Evolutionary conservation across 2,797 vertebrate species (phyloP), one percentile per base, ranked within the genome.

Genomic region (Gallirallus australis): DNA sequence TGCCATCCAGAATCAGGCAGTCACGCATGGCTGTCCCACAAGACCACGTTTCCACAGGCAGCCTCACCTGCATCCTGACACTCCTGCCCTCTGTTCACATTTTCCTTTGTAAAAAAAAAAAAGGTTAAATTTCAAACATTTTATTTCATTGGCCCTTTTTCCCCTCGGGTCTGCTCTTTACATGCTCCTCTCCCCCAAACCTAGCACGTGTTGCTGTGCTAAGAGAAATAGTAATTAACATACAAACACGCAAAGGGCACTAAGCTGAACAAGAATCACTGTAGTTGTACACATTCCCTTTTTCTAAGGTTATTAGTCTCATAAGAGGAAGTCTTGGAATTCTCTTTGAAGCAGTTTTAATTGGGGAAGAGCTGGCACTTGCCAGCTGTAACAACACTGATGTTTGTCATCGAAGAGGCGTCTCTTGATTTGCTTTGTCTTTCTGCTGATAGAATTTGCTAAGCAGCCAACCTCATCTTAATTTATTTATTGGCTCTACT

Each of bases 401-500:
- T 65, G 60, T 75, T 90, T 80, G 64, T n/a, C 71, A 71, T 59
- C 15, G 2, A 56, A 91, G 54, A 84, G 25, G 20, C 54, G 59
- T 12, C 37, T 88, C 72, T 90, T 81, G 70, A 80, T 90, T 93
- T 42, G 14, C 60, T 91, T 95, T 88, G 37, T 37, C 85, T 77
- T 89, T 60, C 76, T 39, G 20, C 25, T 53, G 81, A 64, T 83
- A 57, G 35, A 75, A 81, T 89, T 79, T 94, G 33, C 63, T 47
- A 89, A 89, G 94, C 1, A 0, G 56, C 73, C 84, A 75, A 57
- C 61, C 78, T 92, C 88, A 69, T 87, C 79, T 86, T 72, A 17
- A 89, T 97, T 94, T 96, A 94, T 78, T 90, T 95, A 80, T 66
- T 94, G 82, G 70, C 76, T 93, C 52, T 79, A 53, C 73, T 86